These are phyloP conservation scores for Elmis aenea DNA, from an alignment of 2,888 invertebrate species.

Conservation along the genomic window DNA sequence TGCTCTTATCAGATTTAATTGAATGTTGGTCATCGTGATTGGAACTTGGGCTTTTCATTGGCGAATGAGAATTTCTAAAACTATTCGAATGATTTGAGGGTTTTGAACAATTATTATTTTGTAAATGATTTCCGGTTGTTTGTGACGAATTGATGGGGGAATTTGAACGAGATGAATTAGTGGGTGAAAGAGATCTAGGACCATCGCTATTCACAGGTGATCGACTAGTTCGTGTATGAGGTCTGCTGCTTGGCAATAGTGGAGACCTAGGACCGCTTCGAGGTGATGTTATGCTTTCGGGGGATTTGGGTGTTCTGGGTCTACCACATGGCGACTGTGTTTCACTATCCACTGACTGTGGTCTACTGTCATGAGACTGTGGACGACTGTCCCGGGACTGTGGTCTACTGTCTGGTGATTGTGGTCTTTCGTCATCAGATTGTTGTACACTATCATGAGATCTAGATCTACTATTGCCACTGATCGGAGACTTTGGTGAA, in stretches of 20 bases:
- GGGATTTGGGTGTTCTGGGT: conserved; percentile 14
- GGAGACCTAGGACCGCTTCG: conserved; percentile 7
- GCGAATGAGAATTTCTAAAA: conserved; percentile 14
- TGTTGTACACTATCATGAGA: conserved; percentile 10
- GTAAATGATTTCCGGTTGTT: too few relatives aligned
- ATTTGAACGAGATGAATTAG: conserved; percentile 22
- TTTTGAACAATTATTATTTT: conserved; percentile 9
- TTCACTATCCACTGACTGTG: conserved; percentile 1
- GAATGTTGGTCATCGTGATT: conserved; percentile 24
- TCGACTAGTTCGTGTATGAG: not conserved
- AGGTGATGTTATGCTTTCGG: conserved; percentile 10
- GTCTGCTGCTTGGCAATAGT: conserved; percentile 1
- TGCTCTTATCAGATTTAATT: conserved; percentile 32
- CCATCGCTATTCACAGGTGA: conserved; percentile 14
- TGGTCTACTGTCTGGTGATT: conserved; percentile 10
- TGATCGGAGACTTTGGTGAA: conserved; percentile 12
- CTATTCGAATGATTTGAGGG: not conserved
- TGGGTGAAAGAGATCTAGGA: conserved; percentile 21
- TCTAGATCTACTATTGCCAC: conserved; percentile 16
- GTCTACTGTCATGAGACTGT: not conserved
- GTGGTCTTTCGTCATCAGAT: conserved; percentile 5
- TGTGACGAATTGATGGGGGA: too few relatives aligned
- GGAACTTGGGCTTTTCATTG: conserved; percentile 7
- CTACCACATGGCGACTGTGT: not conserved
- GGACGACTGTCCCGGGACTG: conserved; percentile 9